Percentiles rank a stretch among this genome's conserved stretches.
Evolutionary conservation across 1,140 invertebrate species (phyloP).

Genomic region (Chelonus insularis): DNA sequence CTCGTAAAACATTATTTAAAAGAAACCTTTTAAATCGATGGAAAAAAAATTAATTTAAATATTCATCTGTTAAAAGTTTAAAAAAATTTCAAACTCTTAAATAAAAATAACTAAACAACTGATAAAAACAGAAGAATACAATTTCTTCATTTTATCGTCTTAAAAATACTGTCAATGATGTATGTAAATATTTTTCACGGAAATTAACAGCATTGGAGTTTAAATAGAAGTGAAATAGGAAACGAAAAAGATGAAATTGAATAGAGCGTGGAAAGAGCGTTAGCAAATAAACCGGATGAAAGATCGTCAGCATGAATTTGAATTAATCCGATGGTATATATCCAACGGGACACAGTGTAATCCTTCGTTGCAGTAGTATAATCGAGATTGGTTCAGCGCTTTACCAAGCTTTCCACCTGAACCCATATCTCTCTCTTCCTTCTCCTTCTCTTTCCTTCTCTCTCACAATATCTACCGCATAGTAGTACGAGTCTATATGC

Average conservation of each 20-base stretch:
- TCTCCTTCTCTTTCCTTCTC: background rate
- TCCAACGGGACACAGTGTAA: conserved; percentile 15
- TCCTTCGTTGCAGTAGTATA: conserved; percentile 40
- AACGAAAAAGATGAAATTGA: background rate
- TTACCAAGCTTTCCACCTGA: conserved; percentile 28
- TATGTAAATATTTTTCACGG: background rate
- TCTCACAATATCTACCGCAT: background rate
- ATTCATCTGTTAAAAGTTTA: no score
- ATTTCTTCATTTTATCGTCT: no score
- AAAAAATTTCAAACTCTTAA: no score
- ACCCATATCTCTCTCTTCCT: conserved; percentile 17
- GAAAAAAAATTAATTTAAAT: no score
- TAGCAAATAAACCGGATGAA: conserved; percentile 1
- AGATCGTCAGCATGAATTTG: conserved; percentile 15
- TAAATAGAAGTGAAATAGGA: background rate
- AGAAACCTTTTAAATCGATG: no score
- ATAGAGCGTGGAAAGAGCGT: background rate
- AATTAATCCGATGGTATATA: conserved; percentile 16
- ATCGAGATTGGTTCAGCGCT: conserved; percentile 45
- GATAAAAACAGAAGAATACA: no score
- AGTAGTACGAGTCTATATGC: no score
- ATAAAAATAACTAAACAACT: no score
- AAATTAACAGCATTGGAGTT: background rate
- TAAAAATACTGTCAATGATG: no score
- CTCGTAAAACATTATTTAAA: no score